phyloP scores from a whole-genome alignment of 1,140 invertebrate species.

The Saxidomus purpurata region DNA sequence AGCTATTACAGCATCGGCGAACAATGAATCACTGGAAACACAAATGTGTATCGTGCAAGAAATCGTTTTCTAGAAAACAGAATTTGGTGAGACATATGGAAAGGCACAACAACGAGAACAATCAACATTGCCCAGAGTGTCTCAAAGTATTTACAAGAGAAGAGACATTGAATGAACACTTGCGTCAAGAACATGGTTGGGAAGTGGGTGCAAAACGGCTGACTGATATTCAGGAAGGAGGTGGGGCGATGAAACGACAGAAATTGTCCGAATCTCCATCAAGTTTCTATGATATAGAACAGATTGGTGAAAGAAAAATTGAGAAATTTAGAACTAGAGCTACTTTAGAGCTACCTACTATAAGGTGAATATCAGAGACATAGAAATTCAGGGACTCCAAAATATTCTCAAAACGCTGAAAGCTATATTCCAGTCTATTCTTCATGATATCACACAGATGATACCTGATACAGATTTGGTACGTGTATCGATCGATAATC shows the following conservation, averaged over 20 bases:
- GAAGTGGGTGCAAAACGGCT: background rate
- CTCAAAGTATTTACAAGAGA: conserved; percentile 1
- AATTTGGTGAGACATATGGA: conserved; percentile 34
- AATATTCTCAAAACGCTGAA: background rate
- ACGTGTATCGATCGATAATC: background rate
- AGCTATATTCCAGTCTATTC: background rate
- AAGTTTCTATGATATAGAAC: background rate
- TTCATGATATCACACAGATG: background rate
- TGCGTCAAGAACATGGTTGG: conserved; percentile 26
- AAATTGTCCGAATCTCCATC: background rate
- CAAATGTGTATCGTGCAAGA: background rate
- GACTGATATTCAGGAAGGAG: background rate
- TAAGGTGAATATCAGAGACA: background rate
- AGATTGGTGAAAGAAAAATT: conserved; percentile 12
- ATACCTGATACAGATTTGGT: conserved; percentile 8
- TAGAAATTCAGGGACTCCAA: background rate
- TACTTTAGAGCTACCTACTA: conserved; percentile 1
- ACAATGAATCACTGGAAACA: conserved; percentile 29
- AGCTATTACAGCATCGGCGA: conserved; percentile 28
- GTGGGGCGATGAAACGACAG: background rate
- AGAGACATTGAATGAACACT: conserved; percentile 7
- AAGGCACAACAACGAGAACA: conserved; percentile 14
- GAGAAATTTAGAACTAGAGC: conserved; percentile 31
- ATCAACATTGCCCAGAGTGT: conserved; percentile 36
- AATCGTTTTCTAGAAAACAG: background rate